Evolutionary conservation across 2,797 vertebrate species (phyloP), one percentile per base, ranked within the genome.

Genomic region (Peromyscus nudipes): DNA sequence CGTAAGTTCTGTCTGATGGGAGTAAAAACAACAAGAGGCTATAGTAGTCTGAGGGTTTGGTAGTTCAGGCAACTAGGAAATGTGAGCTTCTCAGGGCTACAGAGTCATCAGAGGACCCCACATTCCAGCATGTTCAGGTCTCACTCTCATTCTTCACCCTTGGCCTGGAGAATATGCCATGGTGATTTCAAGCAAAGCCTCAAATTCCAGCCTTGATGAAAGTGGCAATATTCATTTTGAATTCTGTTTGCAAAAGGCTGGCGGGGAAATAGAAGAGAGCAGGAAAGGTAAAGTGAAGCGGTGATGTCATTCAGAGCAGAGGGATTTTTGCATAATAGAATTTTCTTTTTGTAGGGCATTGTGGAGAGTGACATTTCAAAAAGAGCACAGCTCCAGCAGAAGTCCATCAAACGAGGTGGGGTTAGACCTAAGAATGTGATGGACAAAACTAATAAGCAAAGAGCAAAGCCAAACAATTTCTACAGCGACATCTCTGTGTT

Each of bases 351-450:
- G 73, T 85, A 94, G 67, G 69, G 88, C 64, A 52, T 37, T 6
- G 0, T 64, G n/a, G 90, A 92, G 86, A 92, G 49, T 96, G 97
- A 94, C 92, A 98, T 98, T 96, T 97, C 89, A 81, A 97, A 97
- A 97, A 97, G 88, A 95, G 91, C 96, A 92, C 46, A 52, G 88
- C 62, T 64, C 62, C 92, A 91, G 90, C 19, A 64, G 77, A 96
- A 92, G 91, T 73, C 81, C 49, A 69, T 95, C 89, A 75, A 81
- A 79, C 29, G 37, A 92, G 86, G 29, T 49, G 34, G 52, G 49
- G 34, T 97, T 84, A 92, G 92, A 89, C 88, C 88, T 69, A 55
- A 95, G 52, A 84, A 75, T 21, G 46, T 46, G 79, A 86, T 80
- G 49, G 69, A 89, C 73, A 75, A 95, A 96, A 95, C 31, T 67